Base-by-base conservation (phyloP, 2,113 vertebrate genomes). In the Myiopsitta monachus region DNA sequence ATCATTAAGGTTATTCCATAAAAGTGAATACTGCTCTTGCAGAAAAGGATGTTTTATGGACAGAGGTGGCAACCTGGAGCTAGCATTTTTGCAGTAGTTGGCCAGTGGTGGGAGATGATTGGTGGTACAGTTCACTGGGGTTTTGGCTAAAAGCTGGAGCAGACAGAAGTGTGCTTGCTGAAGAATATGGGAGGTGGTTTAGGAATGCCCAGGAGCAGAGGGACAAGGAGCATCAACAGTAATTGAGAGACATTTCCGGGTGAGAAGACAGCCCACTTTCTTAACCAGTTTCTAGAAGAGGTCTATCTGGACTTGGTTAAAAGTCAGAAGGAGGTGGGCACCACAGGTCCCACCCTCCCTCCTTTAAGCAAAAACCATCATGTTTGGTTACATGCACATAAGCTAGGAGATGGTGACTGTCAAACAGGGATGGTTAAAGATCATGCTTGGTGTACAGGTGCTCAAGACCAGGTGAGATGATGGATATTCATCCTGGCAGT, bases 1-100 rank as follows among this genome's bases (percentile, higher is more conserved):
- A 92, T 26, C 77, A 75, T 91, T 92, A 84, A 96, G 86, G 62
- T 44, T 78, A 83, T 43, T 83, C 88, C 81, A 62, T 88, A 92
- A 89, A 92, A 72, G 55, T 69, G 3, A 3, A 11, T 26, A 78
- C 64, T 63, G 91, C 77, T 51, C 64, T 93, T 75, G 73, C 43
- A 36, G 46, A 36, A 17, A 64, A 13, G 11, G 22, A 57, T 81
- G 39, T 55, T 96, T 95, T 96, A 93, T 92, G 95, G 92, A 93
- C 83, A 69, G 73, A 91, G 86, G 73, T 92, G 88, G 61, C 39
- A 67, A 27, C 51, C 77, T 1, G 36, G 52, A 16, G 46, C 39
- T 30, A 14, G 47, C 3, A 0, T 57, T 86, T 93, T 39, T 52
- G 75, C 63, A 28, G 79, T 64, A 31, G 47, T 62, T 90, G 57